Evolutionary conservation across 2,797 vertebrate genomes (phyloP), one percentile per base, ranked within the genome.

Genomic region (Geotrypetes seraphini): DNA sequence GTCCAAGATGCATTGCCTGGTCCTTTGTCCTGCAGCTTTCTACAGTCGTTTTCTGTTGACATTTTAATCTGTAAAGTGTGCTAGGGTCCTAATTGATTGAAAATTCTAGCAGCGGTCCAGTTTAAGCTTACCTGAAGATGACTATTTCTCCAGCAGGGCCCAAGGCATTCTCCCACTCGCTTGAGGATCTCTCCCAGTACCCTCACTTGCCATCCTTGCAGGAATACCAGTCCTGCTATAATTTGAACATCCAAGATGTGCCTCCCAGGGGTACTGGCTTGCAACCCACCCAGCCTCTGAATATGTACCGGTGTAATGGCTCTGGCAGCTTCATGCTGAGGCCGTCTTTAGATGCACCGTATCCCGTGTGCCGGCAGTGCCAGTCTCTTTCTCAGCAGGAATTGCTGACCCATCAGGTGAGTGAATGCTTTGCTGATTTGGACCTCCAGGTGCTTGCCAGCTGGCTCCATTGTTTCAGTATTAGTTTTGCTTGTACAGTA

Each of bases 261-360:
- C 27, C 64, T 63, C 40, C 8, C 16, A 23, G 21, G 16, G 33
- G 36, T 8, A 8, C 17, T 1, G 50, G 70, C 35, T 70, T 64
- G 1, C 58, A 39, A 5, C 55, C 45, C 5, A 27, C 60, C n/a
- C 66, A 58, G 11, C 30, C 36, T 12, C 13, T 19, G 15, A 50
- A 35, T 31, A 79, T 86, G 33, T 71, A 60, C 5, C 77, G 78
- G 41, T 88, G 85, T 38, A 60, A 69, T 60, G 92, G 86, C 61
- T 79, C 81, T 24, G 75, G 61, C 52, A 77, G 69, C 61, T 60
- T 95, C 49, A 69, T 74, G 12, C 70, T 79, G 49, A 84, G 79
- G 62, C 77, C 65, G 0, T 83, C 83, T 4, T 43, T 41, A 36
- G 34, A 39, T 12, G 33, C 40, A 28, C 18, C 25, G 39, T 29